Conservation (phyloP, 2,113 vertebrate species). For the Pseudopipra pipra region DNA sequence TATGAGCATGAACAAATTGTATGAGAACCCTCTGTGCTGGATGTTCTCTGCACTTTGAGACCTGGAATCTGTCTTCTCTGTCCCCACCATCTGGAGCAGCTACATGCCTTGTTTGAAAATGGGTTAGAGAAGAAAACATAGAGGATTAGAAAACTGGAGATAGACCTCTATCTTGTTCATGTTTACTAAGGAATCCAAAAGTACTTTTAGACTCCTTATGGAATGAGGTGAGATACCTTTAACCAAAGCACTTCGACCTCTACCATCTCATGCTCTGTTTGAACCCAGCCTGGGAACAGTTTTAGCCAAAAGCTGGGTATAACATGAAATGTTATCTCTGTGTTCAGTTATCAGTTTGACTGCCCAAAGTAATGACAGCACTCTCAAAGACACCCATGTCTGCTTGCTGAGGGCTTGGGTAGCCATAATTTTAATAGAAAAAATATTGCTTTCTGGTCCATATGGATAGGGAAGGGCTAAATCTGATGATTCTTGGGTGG, state of each 20-base stretch:
- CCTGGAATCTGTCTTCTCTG: not conserved
- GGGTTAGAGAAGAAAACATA: not conserved
- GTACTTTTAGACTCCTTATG: not conserved
- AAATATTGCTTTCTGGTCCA: not conserved
- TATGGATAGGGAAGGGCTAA: not conserved
- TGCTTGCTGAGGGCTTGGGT: not conserved
- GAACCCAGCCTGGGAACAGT: not conserved
- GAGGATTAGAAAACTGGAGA: not conserved
- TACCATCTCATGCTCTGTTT: not conserved
- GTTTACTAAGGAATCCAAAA: not conserved
- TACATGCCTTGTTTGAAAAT: not conserved
- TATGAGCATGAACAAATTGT: not conserved
- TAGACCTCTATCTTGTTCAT: rapidly evolving
- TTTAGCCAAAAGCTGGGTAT: not conserved
- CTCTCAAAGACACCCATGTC: not conserved
- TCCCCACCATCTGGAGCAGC: not conserved
- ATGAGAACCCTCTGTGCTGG: not conserved
- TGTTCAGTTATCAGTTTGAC: not conserved
- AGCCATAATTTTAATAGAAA: not conserved
- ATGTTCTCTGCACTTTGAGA: not conserved
- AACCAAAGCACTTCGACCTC: not conserved
- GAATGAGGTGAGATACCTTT: not conserved
- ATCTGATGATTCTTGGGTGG: not conserved
- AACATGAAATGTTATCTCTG: not conserved
- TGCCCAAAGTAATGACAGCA: not conserved